These are phyloP conservation scores for Zootermopsis nevadensis DNA, from an alignment of 2,888 invertebrate genomes.

Conservation along the genomic window DNA sequence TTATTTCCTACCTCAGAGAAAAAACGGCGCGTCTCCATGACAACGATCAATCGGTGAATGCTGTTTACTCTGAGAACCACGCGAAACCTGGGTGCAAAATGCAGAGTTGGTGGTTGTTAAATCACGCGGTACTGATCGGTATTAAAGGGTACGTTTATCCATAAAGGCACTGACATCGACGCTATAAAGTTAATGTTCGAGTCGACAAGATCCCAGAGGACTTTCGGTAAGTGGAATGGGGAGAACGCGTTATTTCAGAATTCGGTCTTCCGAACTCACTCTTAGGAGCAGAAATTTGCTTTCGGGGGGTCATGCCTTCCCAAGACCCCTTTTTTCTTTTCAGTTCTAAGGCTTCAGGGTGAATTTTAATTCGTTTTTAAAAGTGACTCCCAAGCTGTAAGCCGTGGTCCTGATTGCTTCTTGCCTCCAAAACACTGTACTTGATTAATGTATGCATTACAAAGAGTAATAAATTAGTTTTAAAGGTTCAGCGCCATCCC, in stretches of 20 bases:
- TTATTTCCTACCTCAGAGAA: too few species aligned
- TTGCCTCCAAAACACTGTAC: neutral
- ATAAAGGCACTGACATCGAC: too few species aligned
- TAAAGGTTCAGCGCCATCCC: neutral
- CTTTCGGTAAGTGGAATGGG: neutral
- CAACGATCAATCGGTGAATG: too few species aligned
- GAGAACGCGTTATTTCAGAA: neutral
- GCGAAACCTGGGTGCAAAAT: too few species aligned
- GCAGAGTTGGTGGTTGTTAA: too few species aligned
- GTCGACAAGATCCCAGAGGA: neutral
- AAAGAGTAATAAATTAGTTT: neutral
- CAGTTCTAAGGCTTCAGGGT: neutral
- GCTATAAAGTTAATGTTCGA: neutral
- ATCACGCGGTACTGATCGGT: too few species aligned
- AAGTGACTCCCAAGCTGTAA: neutral
- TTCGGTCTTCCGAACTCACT: neutral
- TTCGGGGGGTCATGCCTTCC: neutral
- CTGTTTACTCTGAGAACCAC: too few species aligned
- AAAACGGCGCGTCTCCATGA: too few species aligned
- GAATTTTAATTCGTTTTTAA: neutral
- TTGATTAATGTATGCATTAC: slow-evolving; percentile 1
- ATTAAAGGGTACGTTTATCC: too few species aligned
- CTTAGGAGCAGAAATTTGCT: neutral
- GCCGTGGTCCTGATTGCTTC: too few species aligned
- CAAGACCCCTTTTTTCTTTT: neutral